phyloP scores from a whole-genome alignment of 2,888 invertebrate genomes.

The Heteropelma amictum region DNA sequence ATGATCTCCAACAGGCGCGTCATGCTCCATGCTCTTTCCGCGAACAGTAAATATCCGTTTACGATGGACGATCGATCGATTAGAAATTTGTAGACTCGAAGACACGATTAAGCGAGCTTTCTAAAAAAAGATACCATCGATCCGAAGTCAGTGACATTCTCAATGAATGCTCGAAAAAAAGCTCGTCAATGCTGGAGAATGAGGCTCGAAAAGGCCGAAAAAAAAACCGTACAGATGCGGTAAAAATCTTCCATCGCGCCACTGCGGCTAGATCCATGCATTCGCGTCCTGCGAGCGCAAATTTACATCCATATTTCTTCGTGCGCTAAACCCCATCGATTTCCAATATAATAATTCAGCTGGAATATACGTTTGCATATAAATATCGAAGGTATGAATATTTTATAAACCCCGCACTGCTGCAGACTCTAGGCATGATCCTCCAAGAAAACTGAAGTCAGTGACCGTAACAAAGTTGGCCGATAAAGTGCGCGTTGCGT shows the following conservation, averaged over 20 bases:
- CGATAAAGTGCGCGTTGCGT: constrained; percentile 50
- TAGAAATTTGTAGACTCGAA: constrained; percentile 15
- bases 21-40: constrained; percentile 51
- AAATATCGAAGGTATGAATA: constrained; percentile 4
- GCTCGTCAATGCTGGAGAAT: no score
- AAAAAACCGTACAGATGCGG: no score
- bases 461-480: constrained; percentile 55
- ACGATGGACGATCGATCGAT: constrained; percentile 34
- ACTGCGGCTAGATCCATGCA: no score
- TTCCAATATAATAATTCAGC: background rate
- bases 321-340: background rate
- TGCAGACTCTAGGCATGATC: constrained; percentile 20
- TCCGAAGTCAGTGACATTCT: no score
- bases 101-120: constrained; percentile 11
- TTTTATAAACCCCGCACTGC: background rate
- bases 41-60: constrained; percentile 24
- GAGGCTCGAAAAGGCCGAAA: no score
- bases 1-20: constrained; percentile 55
- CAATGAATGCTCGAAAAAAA: background rate
- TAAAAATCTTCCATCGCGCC: no score
- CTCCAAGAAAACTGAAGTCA: constrained; percentile 49
- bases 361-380: background rate
- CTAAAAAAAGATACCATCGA: no score
- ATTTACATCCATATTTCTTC: background rate
- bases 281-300: background rate